Evolutionary conservation across 2,888 invertebrate genomes (phyloP), one percentile per base, ranked within the genome.

Genomic region (Lymantria monacha): DNA sequence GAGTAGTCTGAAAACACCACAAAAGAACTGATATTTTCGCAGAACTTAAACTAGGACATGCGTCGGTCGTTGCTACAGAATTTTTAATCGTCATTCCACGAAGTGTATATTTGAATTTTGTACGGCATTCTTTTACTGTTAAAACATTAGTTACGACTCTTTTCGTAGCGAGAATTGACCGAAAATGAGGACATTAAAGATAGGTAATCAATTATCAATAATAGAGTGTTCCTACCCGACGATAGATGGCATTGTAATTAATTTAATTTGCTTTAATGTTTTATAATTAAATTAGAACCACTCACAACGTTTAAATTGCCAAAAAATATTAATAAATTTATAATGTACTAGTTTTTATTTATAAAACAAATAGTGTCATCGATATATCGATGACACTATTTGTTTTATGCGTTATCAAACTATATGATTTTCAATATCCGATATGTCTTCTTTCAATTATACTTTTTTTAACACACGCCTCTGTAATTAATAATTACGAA

Each of bases 11-110:
- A 70, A 77, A 77, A 77, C 74, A 75, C 70, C 63, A 84, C 85
- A 85, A 86, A 85, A 82, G 83, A 79, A 66, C 72, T 72, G 61
- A 75, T 75, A 74, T 83, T 85, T 87, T 76, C 79, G 76, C 74
- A 75, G 78, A 84, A 84, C 66, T 63, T 72, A 77, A 88, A 83
- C 70, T 87, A 76, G 89, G 86, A 74, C 87, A 79, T 73, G 81
- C 79, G 78, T 81, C 76, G 22, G 70, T 76, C 52, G 58, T 67
- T 49, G 58, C 61, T 63, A 61, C 63, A 69, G 73, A 75, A 78
- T 71, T 64, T 64, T 64, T 70, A 71, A 79, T 78, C 67, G 74
- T 77, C 82, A 81, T 85, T 82, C 80, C 78, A 71, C 61, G 73
- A 76, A 83, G 70, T 64, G 64, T 74, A 73, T 69, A 76, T 68